These are phyloP conservation scores for Ceratina australensis DNA, from an alignment of 1,140 invertebrate genomes.

Conservation along the genomic window DNA sequence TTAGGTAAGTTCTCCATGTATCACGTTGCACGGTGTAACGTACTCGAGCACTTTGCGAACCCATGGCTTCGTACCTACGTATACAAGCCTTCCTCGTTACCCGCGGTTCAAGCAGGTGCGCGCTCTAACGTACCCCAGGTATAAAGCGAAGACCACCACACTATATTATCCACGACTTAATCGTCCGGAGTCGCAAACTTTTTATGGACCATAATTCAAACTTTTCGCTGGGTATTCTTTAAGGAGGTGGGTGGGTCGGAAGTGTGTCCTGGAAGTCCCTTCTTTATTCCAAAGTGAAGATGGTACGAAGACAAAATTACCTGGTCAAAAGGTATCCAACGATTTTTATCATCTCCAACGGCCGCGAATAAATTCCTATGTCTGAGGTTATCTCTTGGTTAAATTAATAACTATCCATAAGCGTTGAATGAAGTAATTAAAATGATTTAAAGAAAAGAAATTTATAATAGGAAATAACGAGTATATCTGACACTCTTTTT, in stretches of 20 bases:
- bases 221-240: constrained; percentile 66
- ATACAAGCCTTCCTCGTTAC: constrained; percentile 26
- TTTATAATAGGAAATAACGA: too few species aligned
- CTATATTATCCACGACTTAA: constrained; percentile 71
- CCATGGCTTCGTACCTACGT: constrained; percentile 13
- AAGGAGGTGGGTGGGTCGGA: constrained; percentile 40
- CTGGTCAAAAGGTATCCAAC: neutral
- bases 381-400: neutral
- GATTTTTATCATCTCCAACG: neutral
- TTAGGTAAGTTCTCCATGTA: constrained; percentile 23
- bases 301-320: constrained; percentile 12
- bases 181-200: constrained; percentile 69
- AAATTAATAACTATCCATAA: too few species aligned
- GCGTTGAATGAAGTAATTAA: too few species aligned
- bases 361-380: neutral
- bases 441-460: too few species aligned
- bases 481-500: too few species aligned
- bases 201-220: constrained; percentile 72
- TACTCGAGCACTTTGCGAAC: constrained; percentile 42
- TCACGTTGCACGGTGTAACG: constrained; percentile 10
- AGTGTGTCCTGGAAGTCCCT: constrained; percentile 30
- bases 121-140: neutral
- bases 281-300: constrained; percentile 47
- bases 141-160: constrained; percentile 13
- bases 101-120: constrained; percentile 8